A percentile compares a stretch with the other conserved stretches of the same genome.
These are phyloP conservation scores for Seriola rivoliana DNA, from an alignment of 2,113 vertebrate genomes.

Conservation along the genomic window DNA sequence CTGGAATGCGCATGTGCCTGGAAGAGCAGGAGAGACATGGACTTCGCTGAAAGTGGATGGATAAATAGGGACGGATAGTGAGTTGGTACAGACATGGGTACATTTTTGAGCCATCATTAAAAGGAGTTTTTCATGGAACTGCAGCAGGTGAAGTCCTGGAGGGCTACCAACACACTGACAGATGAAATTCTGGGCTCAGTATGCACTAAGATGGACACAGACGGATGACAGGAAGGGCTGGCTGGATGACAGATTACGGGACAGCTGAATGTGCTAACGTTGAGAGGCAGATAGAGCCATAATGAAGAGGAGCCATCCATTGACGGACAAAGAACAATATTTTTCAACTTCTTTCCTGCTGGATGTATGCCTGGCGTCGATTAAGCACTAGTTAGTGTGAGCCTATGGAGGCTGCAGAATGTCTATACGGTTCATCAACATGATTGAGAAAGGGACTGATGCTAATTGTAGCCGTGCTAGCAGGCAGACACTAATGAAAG, in stretches of 20 bases:
- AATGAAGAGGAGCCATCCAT: slow-evolving; percentile 55
- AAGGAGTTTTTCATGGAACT: slow-evolving; percentile 18
- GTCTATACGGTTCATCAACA: slow-evolving; percentile 39
- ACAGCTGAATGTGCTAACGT: slow-evolving; percentile 52
- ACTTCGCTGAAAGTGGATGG: not conserved
- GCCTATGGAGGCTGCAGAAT: slow-evolving; percentile 20
- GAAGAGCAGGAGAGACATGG: too few relatives aligned
- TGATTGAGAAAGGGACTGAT: slow-evolving; percentile 56
- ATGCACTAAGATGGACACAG: slow-evolving; percentile 37
- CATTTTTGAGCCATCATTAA: slow-evolving; percentile 41
- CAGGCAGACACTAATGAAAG: slow-evolving; percentile 49
- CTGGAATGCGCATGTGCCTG: not conserved
- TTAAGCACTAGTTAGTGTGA: slow-evolving; percentile 24
- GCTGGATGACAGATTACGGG: slow-evolving; percentile 54
- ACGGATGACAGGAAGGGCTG: slow-evolving; percentile 40
- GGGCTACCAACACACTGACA: slow-evolving; percentile 5
- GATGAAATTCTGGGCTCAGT: slow-evolving; percentile 34
- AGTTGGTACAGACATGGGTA: slow-evolving; percentile 1
- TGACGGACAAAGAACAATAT: slow-evolving; percentile 48
- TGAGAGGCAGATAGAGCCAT: slow-evolving; percentile 23
- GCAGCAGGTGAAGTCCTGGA: slow-evolving; percentile 23
- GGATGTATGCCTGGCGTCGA: slow-evolving; percentile 30
- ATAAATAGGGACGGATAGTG: not conserved
- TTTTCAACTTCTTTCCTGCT: slow-evolving; percentile 15
- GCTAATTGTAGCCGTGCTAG: slow-evolving; percentile 55